Evolutionary conservation across 2,797 vertebrate genomes (phyloP).

Genomic region (Neostethus bicornis): DNA sequence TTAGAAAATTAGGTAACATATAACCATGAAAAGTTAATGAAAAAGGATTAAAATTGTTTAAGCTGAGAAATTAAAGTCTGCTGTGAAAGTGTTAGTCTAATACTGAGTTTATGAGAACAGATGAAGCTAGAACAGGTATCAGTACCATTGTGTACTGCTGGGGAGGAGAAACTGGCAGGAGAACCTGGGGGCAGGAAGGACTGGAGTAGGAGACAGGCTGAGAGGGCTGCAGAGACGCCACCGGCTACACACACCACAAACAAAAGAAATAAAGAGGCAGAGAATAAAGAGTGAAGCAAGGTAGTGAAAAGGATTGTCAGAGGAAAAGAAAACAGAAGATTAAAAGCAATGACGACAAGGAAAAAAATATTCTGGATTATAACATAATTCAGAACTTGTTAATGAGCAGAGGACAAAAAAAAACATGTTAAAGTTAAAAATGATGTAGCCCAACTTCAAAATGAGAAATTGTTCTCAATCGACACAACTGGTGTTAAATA

Average conservation of each 20-base stretch:
- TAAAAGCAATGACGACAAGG: conserved; percentile 62
- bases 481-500: no score
- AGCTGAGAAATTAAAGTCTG: conserved; percentile 14
- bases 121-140: conserved; percentile 55
- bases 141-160: conserved; percentile 99
- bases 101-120: conserved; percentile 24
- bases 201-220: conserved; percentile 97
- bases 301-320: conserved; percentile 39
- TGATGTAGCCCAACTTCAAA: conserved; percentile 1
- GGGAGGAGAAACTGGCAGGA: conserved; percentile 98
- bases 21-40: conserved; percentile 14
- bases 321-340: conserved; percentile 38
- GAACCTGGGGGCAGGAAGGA: conserved; percentile 97
- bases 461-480: no score
- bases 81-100: conserved; percentile 25
- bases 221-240: conserved; percentile 93
- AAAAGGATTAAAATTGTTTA: conserved; percentile 12
- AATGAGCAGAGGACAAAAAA: conserved; percentile 48
- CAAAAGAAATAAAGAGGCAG: conserved; percentile 37
- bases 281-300: conserved; percentile 34
- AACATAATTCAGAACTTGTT: conserved; percentile 59
- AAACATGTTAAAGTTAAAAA: conserved; percentile 18
- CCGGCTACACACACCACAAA: conserved; percentile 80
- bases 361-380: conserved; percentile 62
- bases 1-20: conserved; percentile 9